Evolutionary conservation across 2,888 invertebrate genomes (phyloP), one percentile per base, ranked within the genome.

Genomic region (Drosophila pseudotalamancana): DNA sequence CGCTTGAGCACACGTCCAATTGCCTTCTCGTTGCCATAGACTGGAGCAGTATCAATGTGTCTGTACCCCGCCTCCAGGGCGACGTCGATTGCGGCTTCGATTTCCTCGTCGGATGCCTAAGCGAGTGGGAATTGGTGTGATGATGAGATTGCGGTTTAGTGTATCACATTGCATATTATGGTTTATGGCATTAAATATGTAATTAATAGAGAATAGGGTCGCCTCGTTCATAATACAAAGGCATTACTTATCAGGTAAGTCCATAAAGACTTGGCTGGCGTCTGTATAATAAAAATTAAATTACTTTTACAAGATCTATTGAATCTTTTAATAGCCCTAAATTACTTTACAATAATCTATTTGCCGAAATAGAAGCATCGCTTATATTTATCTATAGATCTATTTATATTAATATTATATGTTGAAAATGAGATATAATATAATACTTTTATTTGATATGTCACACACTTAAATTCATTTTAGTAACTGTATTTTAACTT

Each of bases 11-110:
- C 95, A 35, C 94, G 93, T 0, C 97, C 97, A 72, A 97, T 94
- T 1, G 93, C 93, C 2, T 93, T 92, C 88, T 97, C 97, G 85
- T 97, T 97, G 72, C 94, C 92, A 86, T 97, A 97, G 5, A 93
- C 95, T 5, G 94, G 93, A 0, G 97, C 97, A 0, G 96, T 94
- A 90, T 97, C 97, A 67, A 97, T 95, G 85, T 96, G 96, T 3
- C 97, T 93, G 90, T 97, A 97, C 0, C 97, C 97, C 35, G 94
- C 94, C 73, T 94, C 94, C 40, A 97, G 89, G 0, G 97, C 97
- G 1, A 91, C 91, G 23, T 94, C 93, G 11, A 97, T 92, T 0
- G 96, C 95, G 34, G 90, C 88, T 89, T 95, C 95, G 51, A 96
- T 90, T 78, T 95, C 95, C 37, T 78, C 93, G 59, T 94, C 94